phyloP scores from a whole-genome alignment of 2,113 vertebrate genomes.

The Chloebia gouldiae region DNA sequence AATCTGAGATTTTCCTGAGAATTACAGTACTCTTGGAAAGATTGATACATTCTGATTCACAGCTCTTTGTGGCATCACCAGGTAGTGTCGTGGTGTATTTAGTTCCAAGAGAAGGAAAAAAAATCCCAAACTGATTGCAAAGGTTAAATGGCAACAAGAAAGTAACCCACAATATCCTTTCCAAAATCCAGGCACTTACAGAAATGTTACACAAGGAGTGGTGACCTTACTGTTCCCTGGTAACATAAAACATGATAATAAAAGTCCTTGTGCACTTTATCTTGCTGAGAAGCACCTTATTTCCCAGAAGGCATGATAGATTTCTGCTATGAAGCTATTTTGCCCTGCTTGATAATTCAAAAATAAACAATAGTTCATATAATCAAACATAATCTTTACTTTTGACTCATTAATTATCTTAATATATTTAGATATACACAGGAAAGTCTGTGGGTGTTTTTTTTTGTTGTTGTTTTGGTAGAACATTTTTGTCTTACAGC shows the following conservation, averaged over 20 bases:
- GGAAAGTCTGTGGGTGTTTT: not conserved
- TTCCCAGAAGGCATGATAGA: not conserved
- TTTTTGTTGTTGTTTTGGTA: not conserved
- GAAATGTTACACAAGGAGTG: not conserved
- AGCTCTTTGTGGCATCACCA: not conserved
- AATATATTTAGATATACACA: not conserved
- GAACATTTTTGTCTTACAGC: not conserved
- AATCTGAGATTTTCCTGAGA: not conserved
- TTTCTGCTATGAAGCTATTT: not conserved
- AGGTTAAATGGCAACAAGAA: not conserved
- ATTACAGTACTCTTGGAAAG: not conserved
- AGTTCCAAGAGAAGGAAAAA: not conserved
- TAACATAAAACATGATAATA: rapidly evolving
- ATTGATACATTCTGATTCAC: not conserved
- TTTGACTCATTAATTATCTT: not conserved
- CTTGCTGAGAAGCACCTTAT: not conserved
- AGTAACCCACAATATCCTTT: not conserved
- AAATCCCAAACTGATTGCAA: not conserved
- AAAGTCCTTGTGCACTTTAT: not conserved
- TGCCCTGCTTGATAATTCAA: not conserved
- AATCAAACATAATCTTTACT: not conserved
- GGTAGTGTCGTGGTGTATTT: not conserved
- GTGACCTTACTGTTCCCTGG: not conserved
- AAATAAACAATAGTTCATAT: not conserved
- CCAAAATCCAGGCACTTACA: not conserved